Percentiles rank a stretch among this genome's conserved stretches.
phyloP scores from a whole-genome alignment of 2,113 vertebrate genomes.

The Sceloporus tristichus region DNA sequence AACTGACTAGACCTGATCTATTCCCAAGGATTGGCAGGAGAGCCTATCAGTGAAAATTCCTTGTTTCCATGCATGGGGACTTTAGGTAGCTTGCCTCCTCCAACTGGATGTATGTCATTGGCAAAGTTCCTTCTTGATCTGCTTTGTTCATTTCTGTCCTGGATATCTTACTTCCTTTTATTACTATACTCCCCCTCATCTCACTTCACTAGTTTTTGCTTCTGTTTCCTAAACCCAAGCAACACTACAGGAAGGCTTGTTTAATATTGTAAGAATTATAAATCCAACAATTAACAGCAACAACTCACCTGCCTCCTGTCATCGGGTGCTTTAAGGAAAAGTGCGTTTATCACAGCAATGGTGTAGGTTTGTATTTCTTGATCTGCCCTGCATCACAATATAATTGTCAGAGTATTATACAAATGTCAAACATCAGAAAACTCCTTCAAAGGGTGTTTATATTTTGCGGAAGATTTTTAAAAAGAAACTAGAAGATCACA shows the following conservation, averaged over 20 bases:
- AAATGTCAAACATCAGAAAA: neutral
- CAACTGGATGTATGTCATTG: neutral
- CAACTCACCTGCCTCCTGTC: slow-evolving; percentile 93
- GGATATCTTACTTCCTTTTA: neutral
- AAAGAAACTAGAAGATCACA: neutral
- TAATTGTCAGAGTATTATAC: neutral
- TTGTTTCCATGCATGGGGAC: neutral
- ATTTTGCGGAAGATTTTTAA: neutral
- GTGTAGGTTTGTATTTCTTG: slow-evolving; percentile 99
- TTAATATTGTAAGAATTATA: neutral
- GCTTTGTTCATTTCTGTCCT: neutral
- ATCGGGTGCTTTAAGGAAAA: slow-evolving; percentile 97
- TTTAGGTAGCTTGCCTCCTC: neutral
- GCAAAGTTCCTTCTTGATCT: neutral
- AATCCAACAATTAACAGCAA: neutral
- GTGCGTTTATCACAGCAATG: slow-evolving; percentile 96
- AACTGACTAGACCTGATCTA: neutral
- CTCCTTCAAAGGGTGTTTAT: neutral
- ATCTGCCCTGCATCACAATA: slow-evolving; percentile 84
- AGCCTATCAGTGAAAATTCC: neutral
- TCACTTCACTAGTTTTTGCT: neutral
- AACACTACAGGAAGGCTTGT: neutral
- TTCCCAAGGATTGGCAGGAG: neutral
- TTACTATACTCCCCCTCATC: neutral
- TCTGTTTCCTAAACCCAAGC: neutral